Base-by-base conservation (phyloP, 2,888 invertebrate species). In the Pantelozetes paolii region DNA sequence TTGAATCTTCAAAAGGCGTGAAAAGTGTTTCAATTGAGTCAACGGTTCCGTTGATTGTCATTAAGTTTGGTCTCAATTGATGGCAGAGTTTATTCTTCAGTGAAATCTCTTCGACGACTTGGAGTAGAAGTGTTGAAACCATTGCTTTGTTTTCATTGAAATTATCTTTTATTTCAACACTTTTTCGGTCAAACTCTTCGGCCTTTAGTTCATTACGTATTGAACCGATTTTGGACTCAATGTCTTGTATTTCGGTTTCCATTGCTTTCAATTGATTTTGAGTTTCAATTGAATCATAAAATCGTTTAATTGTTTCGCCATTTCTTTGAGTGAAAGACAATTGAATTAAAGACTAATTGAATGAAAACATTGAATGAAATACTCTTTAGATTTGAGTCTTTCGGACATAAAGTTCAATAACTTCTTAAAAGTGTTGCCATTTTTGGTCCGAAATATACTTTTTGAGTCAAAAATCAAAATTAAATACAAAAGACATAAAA, bases 81-180 rank as follows among this genome's bases (percentile, higher is more conserved):
- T 32, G 32, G 64, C 32, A 32, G 30, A n/a, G 36, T 64, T 64
- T 64, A 64, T 64, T 64, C 64, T 64, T 64, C 64, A n/a, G n/a
- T 18, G 64, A 64, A 30, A 64, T 64, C 20, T 36, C 36, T 40
- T 64, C 64, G 40, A 32, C n/a, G 13, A n/a, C 11, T 6, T 64
- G 3, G n/a, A 64, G 15, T 9, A 64, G 3, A 15, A 40, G n/a
- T 20, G 64, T 36, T 36, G 40, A 64, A 32, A 64, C 32, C 32
- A 64, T 36, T 13, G 15, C 20, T 40, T 64, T 32, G 40, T 64
- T 32, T 64, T 36, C n/a, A 36, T 32, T 64, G 15, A 8, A 6
- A 6, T 5, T 36, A 15, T 36, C 40, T 36, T 36, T 64, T 9
- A 18, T n/a, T 20, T 32, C 36, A 36, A 3, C 3, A 15, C n/a